A percentile compares a stretch with the other conserved stretches of the same genome.
Conservation (phyloP, 2,113 vertebrate species). For the Sorex fumeus region DNA sequence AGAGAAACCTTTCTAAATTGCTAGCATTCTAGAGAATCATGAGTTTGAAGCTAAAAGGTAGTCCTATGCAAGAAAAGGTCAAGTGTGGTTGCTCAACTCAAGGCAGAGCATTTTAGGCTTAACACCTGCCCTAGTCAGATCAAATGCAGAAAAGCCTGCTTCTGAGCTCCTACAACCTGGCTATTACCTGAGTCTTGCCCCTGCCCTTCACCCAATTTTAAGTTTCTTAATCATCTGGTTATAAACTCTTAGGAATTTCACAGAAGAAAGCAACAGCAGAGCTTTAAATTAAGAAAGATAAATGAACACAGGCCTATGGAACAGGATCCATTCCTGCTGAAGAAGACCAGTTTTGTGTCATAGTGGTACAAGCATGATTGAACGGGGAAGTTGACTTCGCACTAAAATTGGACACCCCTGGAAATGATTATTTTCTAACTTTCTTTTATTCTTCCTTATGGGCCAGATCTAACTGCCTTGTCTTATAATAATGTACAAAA, state of each 20-base stretch:
- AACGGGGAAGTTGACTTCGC: not conserved
- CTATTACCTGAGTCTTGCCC: slow-evolving; percentile 40
- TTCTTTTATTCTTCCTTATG: slow-evolving; percentile 22
- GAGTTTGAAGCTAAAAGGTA: slow-evolving; percentile 20
- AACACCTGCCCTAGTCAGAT: not conserved
- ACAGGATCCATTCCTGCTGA: not conserved
- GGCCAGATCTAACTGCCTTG: not conserved
- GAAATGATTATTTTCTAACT: slow-evolving; percentile 47
- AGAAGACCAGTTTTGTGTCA: not conserved
- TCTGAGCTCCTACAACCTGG: not conserved
- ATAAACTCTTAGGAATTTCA: slow-evolving; percentile 51
- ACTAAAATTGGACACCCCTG: slow-evolving; percentile 7
- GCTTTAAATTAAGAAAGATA: slow-evolving; percentile 63
- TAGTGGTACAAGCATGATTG: not conserved
- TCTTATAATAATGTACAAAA: not conserved
- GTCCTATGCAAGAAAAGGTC: slow-evolving; percentile 1
- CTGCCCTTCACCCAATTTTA: not conserved
- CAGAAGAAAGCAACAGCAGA: slow-evolving; percentile 31
- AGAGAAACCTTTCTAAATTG: slow-evolving; percentile 36
- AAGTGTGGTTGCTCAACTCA: slow-evolving; percentile 4
- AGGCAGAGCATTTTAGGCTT: slow-evolving; percentile 23
- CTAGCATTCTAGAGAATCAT: slow-evolving; percentile 10
- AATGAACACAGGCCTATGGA: not conserved
- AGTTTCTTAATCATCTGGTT: slow-evolving; percentile 43
- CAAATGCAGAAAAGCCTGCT: not conserved